A percentile compares a stretch with the other conserved stretches of the same genome.
phyloP scores from a whole-genome alignment of 2,797 vertebrate species.

The Clamator glandarius region DNA sequence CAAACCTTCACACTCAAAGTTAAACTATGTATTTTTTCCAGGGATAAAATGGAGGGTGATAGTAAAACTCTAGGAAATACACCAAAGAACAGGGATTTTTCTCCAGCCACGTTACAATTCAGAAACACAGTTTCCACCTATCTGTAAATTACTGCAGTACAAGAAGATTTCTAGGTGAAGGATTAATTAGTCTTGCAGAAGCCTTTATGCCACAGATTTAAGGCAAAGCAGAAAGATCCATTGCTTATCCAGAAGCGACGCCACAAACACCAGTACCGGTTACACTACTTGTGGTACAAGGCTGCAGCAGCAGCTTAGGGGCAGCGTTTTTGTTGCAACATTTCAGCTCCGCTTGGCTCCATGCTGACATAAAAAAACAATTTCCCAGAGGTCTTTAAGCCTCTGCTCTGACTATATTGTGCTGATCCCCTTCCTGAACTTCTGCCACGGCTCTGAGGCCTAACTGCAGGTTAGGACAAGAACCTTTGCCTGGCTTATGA shows the following conservation, averaged over 20 bases:
- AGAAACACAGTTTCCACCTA: not conserved
- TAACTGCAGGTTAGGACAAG: fast-evolving
- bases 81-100: not conserved
- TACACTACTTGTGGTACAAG: fast-evolving
- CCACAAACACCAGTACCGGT: not conserved
- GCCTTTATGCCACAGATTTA: not conserved
- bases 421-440: not conserved
- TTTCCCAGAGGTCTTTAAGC: not conserved
- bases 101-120: not conserved
- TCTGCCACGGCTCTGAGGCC: not conserved
- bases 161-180: not conserved
- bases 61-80: not conserved
- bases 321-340: not conserved
- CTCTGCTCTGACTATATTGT: fast-evolving
- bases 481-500: not conserved
- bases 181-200: not conserved
- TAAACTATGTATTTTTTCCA: slow-evolving; percentile 26
- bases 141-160: not conserved
- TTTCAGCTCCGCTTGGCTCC: not conserved
- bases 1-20: not conserved
- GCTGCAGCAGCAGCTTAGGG: not conserved
- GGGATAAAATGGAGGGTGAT: slow-evolving; percentile 2
- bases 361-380: not conserved
- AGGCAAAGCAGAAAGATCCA: not conserved
- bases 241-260: fast-evolving